A percentile compares a stretch with the other conserved stretches of the same genome.
phyloP scores from a whole-genome alignment of 2,113 vertebrate species.

The Oriolus oriolus region DNA sequence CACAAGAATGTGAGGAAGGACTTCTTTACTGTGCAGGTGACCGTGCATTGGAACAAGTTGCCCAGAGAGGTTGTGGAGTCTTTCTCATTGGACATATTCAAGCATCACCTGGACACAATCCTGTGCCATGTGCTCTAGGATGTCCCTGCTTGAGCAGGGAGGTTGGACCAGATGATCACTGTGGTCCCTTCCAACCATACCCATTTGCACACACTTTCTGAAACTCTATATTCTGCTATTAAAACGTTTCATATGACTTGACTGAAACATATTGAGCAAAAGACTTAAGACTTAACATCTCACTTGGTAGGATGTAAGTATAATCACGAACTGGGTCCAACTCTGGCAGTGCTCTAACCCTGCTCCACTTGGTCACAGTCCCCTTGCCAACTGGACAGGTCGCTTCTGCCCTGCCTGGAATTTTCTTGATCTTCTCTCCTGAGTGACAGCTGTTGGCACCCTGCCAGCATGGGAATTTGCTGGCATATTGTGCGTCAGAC shows the following conservation, averaged over 20 bases:
- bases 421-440: constrained; percentile 37
- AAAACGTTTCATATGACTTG: background rate
- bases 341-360: background rate
- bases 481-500: background rate
- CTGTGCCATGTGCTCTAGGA: background rate
- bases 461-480: background rate
- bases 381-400: background rate
- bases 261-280: background rate
- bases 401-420: background rate
- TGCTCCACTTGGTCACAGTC: background rate
- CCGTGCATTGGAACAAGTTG: background rate
- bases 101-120: background rate
- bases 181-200: background rate
- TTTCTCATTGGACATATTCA: background rate
- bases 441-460: constrained; percentile 24
- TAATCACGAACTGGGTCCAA: background rate
- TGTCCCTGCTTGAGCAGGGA: background rate
- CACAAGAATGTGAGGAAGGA: background rate
- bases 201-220: background rate
- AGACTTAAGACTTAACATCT: background rate
- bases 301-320: background rate
- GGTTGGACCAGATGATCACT: background rate
- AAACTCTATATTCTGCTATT: background rate
- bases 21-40: background rate
- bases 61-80: background rate